These are phyloP conservation scores for Zoanthus solanderi DNA, from an alignment of 92 coral and sea anemone genomes.

Conservation along the genomic window DNA sequence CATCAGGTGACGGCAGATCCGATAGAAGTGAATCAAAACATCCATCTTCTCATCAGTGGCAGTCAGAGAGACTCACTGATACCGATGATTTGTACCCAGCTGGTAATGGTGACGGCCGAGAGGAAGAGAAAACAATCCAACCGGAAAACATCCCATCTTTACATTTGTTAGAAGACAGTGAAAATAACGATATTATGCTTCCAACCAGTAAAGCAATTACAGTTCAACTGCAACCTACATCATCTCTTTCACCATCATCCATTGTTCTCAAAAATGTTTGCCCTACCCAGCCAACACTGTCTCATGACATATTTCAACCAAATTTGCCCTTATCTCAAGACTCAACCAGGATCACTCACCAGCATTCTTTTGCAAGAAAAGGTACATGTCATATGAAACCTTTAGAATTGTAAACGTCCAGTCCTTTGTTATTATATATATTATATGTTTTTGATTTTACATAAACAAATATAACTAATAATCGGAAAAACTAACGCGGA, in stretches of 20 bases:
- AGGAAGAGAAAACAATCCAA: background rate
- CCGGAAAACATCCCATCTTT: constrained; percentile 1
- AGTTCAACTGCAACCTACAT: background rate
- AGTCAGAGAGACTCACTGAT: constrained; percentile 12
- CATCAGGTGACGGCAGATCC: constrained; percentile 3
- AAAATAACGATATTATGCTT: background rate
- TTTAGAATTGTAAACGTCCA: too few relatives aligned
- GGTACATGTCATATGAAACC: background rate
- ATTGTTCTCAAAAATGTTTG: constrained; percentile 34
- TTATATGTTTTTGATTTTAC: too few relatives aligned
- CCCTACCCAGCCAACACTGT: constrained; percentile 80
- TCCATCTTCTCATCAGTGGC: constrained; percentile 34
- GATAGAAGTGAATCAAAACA: constrained; percentile 33
- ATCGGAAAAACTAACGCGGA: too few relatives aligned
- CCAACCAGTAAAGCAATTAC: background rate
- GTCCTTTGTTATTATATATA: too few relatives aligned
- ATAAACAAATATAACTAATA: too few relatives aligned
- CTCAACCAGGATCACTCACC: background rate
- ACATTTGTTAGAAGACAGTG: constrained; percentile 19
- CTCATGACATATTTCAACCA: constrained; percentile 80
- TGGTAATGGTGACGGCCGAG: background rate
- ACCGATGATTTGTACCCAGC: background rate
- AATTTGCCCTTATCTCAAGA: constrained; percentile 42
- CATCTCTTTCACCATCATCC: constrained; percentile 83
- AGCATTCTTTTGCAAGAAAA: background rate